Base-by-base conservation (phyloP, 2,113 vertebrate species). In the Oncorhynchus nerka region DNA sequence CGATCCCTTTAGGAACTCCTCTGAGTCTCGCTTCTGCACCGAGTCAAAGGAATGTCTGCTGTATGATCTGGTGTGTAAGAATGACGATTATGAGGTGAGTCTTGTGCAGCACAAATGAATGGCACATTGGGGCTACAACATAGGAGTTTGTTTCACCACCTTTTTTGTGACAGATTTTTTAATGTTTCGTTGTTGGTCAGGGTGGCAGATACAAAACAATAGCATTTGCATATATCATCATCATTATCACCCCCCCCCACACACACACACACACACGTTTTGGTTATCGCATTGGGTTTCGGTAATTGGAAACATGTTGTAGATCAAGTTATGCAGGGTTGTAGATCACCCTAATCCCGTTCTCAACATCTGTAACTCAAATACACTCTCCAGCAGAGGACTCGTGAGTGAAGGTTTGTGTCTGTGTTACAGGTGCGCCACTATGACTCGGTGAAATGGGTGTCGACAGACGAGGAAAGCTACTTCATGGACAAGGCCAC, bases 41-140 rank as follows among this genome's bases (percentile, higher is more conserved):
- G 92, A 93, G 74, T 90, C 93, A 3, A 28, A 75, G 6, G 68
- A 94, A 39, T 94, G 92, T 45, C 81, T 93, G 66, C 67, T 91
- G 73, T 93, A 82, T 45, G 77, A 91, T 68, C 19, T 70, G 16
- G 30, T 90, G 32, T 94, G 92, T 78, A 2, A 80, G 2, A 85
- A 61, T 6, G 26, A 71, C 0, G 28, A 75, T 0, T 93, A 90
- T 74, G 89, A 94, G 87, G 93, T 94, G 64, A 89, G 89, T 59
- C 13, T 30, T 13, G 19, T 64, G 48, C 16, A 68, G 24, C 76
- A 39, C 20, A 26, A 48, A 22, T 8, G 0, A 15, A 24, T 9
- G 19, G 15, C 19, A 62, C 59, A 62, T 57, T 16, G 8, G 39
- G 39, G 39, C 8, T 45, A 45, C 32, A 34, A 34, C 1, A 7